Base-by-base conservation (phyloP, 2,888 invertebrate genomes). In the Phymatocera aterrima region DNA sequence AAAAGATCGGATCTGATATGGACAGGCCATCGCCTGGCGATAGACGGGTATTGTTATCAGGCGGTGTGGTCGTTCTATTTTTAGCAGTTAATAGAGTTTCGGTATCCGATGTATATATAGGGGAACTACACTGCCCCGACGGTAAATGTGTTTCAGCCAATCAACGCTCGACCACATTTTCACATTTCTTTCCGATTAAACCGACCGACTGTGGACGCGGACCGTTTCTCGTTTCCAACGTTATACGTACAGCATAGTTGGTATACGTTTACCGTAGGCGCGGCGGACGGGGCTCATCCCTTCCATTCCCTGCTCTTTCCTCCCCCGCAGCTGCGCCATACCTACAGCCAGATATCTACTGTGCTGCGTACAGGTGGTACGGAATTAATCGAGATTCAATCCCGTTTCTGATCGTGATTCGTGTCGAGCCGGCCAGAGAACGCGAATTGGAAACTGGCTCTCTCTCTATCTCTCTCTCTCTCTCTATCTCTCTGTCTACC, bases 391-490 rank as follows among this genome's bases (percentile, higher is more conserved):
- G 87, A 84, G 85, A 86, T 85, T 87, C 85, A 85, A 87, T 88
- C 84, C 84, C 40, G 72, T 5, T 72, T 31, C 72, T 54, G 54
- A 72, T 72, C 72, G 68, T 43, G 68, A 68, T 68, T 68, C 68
- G 43, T 82, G 82, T 85, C 82, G 84, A 82, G n/a, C n/a, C n/a
- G n/a, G n/a, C n/a, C n/a, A n/a, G 82, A 81, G 81, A 80, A 83
- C 83, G 87, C 84, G 88, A 88, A 88, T 88, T 88, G 88, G 86
- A 87, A 87, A 87, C 87, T n/a, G n/a, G n/a, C n/a, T n/a, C n/a
- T n/a, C n/a, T n/a, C n/a, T n/a, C n/a, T n/a, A n/a, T n/a, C n/a
- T n/a, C n/a, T n/a, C n/a, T n/a, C n/a, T n/a, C n/a, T n/a, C n/a
- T n/a, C n/a, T n/a, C n/a, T n/a, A n/a, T n/a, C n/a, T n/a, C n/a